Base-by-base conservation (phyloP, 2,113 vertebrate species). In the Progne subis region DNA sequence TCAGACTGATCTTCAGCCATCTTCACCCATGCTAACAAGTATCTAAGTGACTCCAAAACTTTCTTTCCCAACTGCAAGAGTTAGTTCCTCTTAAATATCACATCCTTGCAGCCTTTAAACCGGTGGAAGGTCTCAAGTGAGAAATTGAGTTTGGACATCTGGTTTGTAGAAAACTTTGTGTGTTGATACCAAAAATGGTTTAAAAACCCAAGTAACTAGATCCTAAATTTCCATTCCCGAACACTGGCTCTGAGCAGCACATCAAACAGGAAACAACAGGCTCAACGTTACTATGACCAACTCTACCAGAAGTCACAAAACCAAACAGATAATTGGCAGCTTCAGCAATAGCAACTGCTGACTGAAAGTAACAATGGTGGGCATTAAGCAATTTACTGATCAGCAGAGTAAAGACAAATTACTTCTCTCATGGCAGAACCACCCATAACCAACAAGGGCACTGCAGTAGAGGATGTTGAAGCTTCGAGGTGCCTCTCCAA, bases 301-400 rank as follows among this genome's bases (percentile, higher is more conserved):
- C 57, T 78, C 69, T 43, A 85, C n/a, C 67, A 86, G 46, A 83
- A 93, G 63, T 46, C 91, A 65, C 25, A 61, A 77, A 85, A 80
- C 47, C 76, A 56, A 91, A 64, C 5, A 82, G 61, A 11, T 57
- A 82, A 12, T 72, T 65, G 60, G 53, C 85, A 90, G 70, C 72
- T 86, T 55, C 84, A 78, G 44, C 74, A 82, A 29, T 77, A 77
- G 64, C 82, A 87, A 75, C 74, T 68, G 78, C 85, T 93, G 88
- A 82, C 85, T 67, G 69, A 81, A 86, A 39, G n/a, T 53, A 89
- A 93, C 63, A 72, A 64, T 75, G 84, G 47, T n/a, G 31, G 52
- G 57, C 65, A 86, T 79, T 77, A 79, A 79, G 43, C 74, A 90
- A 82, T 70, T 88, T 65, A 82, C 50, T 55, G 34, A 74, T 55